These are phyloP conservation scores for Thyatira batis DNA, from an alignment of 2,888 invertebrate species.

Conservation along the genomic window DNA sequence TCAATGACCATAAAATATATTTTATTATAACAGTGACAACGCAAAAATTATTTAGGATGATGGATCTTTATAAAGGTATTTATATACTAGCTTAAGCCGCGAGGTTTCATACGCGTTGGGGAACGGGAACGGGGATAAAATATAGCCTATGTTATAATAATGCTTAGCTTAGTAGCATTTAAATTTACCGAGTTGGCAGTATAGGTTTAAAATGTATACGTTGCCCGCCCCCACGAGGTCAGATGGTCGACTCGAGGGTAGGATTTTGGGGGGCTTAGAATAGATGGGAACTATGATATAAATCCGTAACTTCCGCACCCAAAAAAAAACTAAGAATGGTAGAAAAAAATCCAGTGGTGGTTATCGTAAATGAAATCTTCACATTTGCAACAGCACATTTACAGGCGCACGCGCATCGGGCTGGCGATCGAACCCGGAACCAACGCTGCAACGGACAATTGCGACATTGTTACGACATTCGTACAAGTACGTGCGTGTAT, in stretches of 20 bases:
- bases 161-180: too few relatives aligned
- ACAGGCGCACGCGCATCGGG: background rate
- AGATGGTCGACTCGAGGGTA: too few relatives aligned
- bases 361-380: background rate
- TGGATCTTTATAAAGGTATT: background rate
- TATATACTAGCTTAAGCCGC: too few relatives aligned
- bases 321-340: background rate
- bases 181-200: too few relatives aligned
- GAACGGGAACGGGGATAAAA: too few relatives aligned
- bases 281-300: too few relatives aligned
- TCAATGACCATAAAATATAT: background rate
- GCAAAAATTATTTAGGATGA: background rate
- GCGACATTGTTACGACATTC: slow-evolving; percentile 1
- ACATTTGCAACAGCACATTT: background rate
- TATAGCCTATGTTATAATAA: too few relatives aligned
- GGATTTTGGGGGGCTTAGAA: too few relatives aligned
- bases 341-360: background rate
- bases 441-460: background rate
- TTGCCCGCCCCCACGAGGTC: too few relatives aligned
- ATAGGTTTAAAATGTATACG: too few relatives aligned
- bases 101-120: too few relatives aligned
- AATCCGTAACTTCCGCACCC: background rate
- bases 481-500: background rate
- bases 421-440: slow-evolving; percentile 2
- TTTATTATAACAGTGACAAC: background rate